Evolutionary conservation across 1,140 invertebrate genomes (phyloP).

Genomic region (Danaus melanippus): DNA sequence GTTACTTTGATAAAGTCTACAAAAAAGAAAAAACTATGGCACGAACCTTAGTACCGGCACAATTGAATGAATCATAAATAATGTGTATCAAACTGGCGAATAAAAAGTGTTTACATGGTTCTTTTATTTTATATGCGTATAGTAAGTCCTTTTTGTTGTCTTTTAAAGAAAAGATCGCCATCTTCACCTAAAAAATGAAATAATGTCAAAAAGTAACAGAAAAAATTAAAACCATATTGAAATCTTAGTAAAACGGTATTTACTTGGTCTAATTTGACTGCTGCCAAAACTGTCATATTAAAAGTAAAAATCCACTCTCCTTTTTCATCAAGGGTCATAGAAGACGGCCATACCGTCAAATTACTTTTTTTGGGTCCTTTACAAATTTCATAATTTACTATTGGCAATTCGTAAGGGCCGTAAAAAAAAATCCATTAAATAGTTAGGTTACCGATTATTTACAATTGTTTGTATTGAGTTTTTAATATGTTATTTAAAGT

Average conservation of each 20-base stretch:
- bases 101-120: too few relatives aligned
- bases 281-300: slow-evolving; percentile 11
- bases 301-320: slow-evolving; percentile 3
- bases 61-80: slow-evolving; percentile 22
- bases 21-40: not conserved
- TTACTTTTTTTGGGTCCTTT: slow-evolving; percentile 19
- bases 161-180: slow-evolving; percentile 24
- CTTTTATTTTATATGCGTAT: slow-evolving; percentile 32
- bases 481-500: too few relatives aligned
- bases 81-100: slow-evolving; percentile 20
- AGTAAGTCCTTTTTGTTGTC: slow-evolving; percentile 25
- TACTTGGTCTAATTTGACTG: slow-evolving; percentile 14
- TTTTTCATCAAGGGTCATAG: slow-evolving; percentile 1
- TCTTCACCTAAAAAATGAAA: slow-evolving; percentile 28
- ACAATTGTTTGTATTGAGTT: too few relatives aligned
- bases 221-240: too few relatives aligned
- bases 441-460: too few relatives aligned
- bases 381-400: slow-evolving; percentile 14
- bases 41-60: slow-evolving; percentile 32
- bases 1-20: too few relatives aligned
- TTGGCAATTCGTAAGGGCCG: slow-evolving; percentile 10
- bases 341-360: not conserved
- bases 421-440: not conserved
- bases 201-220: not conserved
- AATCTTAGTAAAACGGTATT: too few relatives aligned